Percentiles rank a stretch among this genome's conserved stretches.
Conservation (phyloP, 1,140 invertebrate genomes). For the Neodiprion virginianus region DNA sequence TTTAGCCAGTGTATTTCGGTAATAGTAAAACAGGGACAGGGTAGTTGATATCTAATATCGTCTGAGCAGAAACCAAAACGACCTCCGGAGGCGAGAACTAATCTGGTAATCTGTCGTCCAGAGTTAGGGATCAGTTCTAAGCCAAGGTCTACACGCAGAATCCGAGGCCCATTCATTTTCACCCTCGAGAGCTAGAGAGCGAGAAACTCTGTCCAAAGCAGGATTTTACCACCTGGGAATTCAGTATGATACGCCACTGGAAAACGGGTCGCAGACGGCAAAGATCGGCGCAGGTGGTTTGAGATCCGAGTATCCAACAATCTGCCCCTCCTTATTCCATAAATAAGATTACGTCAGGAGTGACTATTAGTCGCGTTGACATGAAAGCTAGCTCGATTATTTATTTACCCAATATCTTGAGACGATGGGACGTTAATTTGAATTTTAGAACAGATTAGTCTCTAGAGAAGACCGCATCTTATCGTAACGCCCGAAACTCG, state of each 20-base stretch:
- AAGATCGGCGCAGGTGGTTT: background rate
- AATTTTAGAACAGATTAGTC: no score
- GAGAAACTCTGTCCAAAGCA: background rate
- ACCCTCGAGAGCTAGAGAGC: background rate
- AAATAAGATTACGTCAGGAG: background rate
- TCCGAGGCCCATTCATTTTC: background rate
- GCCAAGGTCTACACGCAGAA: constrained; percentile 1
- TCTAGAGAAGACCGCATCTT: no score
- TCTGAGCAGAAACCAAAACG: background rate
- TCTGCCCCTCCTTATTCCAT: background rate
- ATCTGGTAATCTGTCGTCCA: constrained; percentile 1
- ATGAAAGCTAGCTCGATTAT: background rate
- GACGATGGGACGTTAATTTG: background rate
- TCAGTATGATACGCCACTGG: background rate
- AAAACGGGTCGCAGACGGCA: background rate
- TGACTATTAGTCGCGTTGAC: background rate
- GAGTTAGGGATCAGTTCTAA: constrained; percentile 3
- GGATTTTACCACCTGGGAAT: background rate
- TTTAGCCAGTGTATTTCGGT: no score
- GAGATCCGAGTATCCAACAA: background rate
- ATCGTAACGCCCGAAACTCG: no score
- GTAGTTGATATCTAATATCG: background rate
- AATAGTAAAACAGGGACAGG: no score
- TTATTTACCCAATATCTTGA: background rate
- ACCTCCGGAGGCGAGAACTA: background rate